Base-by-base conservation (phyloP, 2,113 vertebrate species). In the Tragelaphus strepsiceros region DNA sequence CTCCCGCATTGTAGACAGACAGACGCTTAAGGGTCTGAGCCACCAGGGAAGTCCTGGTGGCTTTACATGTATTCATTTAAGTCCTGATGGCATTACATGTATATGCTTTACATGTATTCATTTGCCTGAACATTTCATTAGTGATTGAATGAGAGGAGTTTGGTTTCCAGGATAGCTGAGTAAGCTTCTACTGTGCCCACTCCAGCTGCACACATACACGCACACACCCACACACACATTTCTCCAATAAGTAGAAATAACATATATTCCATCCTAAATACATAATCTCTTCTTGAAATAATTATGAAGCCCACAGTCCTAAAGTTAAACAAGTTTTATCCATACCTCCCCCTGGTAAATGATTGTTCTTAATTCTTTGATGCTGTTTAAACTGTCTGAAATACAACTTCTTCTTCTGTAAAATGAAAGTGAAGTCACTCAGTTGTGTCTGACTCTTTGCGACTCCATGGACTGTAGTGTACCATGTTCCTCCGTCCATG, bases 141-240 rank as follows among this genome's bases (percentile, higher is more conserved):
- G 49, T 58, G 30, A 64, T 10, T 74, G 11, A 62, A 53, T 46
- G 26, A 12, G 30, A 83, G 5, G 2, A 84, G 6, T 90, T 95
- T 3, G 21, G 4, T 35, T 77, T 80, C 58, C 6, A 39, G 13
- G 5, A 21, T 3, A 84, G 15, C 2, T 46, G 22, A 87, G 7
- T 78, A 71, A 80, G 14, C 17, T 35, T 21, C 28, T 46, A 16
- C 19, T 84, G 6, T 56, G 35, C 2, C 9, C 56, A 24, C 7
- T 88, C 46, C 19, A 43, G 7, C 14, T 22, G 5, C 3, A 0
- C 4, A 56, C 35, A 16, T 7, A 17, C 51, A 81, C 0, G 4
- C 22, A 49, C 12, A 28, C 49, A 67, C 14, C 32, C 11, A 26
- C 2, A 58, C 5, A 62, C 0, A 32, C 9, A 43, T n/a, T 54